Conservation (phyloP, 2,797 vertebrate species). For the Scolopax rusticola region DNA sequence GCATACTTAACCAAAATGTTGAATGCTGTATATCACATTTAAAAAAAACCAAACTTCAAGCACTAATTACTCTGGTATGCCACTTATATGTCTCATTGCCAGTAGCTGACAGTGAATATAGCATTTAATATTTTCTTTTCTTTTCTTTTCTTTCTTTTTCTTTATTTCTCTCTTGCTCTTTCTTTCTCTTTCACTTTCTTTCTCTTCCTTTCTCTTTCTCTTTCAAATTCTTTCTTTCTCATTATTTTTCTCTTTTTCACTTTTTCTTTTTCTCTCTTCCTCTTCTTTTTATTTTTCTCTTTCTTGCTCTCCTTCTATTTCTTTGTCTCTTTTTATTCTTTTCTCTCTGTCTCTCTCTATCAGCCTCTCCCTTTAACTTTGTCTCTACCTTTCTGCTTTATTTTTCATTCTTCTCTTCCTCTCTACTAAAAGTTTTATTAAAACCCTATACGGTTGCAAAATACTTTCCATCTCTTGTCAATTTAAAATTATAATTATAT, state of each 20-base stretch:
- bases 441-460: neutral
- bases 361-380: neutral
- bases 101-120: constrained; percentile 9
- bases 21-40: constrained; percentile 40
- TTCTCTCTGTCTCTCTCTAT: neutral
- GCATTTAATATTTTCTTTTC: neutral
- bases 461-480: neutral
- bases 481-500: neutral
- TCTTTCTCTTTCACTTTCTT: neutral
- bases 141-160: neutral
- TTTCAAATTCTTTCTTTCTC: no score
- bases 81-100: constrained; percentile 38
- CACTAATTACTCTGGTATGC: constrained; percentile 68
- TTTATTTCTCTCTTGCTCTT: neutral
- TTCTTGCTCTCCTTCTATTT: no score
- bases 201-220: no score
- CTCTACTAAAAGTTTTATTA: neutral
- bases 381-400: neutral
- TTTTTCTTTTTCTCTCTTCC: neutral
- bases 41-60: neutral
- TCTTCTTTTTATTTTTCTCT: neutral
- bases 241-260: no score
- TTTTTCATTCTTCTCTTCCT: neutral
- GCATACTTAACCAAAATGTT: constrained; percentile 64
- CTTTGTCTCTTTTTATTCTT: neutral